Base-by-base conservation (phyloP, 2,797 vertebrate species). In the Enteromius radiatus region DNA sequence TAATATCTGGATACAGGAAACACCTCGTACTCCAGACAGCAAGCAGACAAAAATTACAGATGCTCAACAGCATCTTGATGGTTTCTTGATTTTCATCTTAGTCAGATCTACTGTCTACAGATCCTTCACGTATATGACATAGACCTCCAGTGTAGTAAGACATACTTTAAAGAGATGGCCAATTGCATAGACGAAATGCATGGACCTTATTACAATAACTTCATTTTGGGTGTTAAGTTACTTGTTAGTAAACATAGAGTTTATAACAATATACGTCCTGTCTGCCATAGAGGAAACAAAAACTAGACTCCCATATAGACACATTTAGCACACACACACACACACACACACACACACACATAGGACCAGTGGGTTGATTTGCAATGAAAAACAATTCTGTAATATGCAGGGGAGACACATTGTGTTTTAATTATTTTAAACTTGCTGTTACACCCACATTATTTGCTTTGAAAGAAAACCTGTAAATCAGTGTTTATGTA, bases 361-460 rank as follows among this genome's bases (percentile, higher is more conserved):
- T 77, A 75, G 80, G 38, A 78, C 49, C 74, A 84, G 14, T 82
- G 45, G 38, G 68, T 87, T 91, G 85, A 84, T 93, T 91, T 93
- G 88, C 88, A 90, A 91, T 87, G 88, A 71, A 91, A 93, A 91
- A 86, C 14, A 88, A 87, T 89, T 82, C 80, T 36, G 33, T 64
- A 68, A 70, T 79, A 85, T 88, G 85, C 84, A 81, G 70, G 88
- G 86, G 87, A 86, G 86, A 86, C 80, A 87, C 47, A 88, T 12
- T 81, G 84, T 82, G 89, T 87, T 70, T 89, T 45, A 4, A 15
- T 45, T 45, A 84, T 61, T 81, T 87, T 87, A 43, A 31, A 69
- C 38, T 70, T 68, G 28, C 56, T 67, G 33, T 12, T 10, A 41
- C 19, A 21, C 52, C 61, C 15, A 63, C 26, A 38, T 17, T 31